phyloP scores from a whole-genome alignment of 1,140 invertebrate species.

The Drosophila pandora region DNA sequence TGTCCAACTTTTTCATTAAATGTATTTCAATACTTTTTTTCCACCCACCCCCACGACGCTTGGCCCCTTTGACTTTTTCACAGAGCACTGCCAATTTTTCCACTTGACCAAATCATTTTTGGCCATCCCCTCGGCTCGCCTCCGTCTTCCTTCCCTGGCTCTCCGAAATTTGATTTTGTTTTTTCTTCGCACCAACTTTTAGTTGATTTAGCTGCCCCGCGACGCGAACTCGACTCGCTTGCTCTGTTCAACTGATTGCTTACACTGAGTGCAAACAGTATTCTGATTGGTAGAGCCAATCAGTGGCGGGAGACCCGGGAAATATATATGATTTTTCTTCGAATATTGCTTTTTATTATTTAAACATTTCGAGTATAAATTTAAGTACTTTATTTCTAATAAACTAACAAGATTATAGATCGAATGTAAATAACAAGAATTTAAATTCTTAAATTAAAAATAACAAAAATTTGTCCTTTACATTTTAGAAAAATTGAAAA shows the following conservation, averaged over 20 bases:
- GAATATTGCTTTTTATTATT: not conserved
- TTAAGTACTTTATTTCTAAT: too few relatives aligned
- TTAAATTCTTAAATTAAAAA: too few relatives aligned
- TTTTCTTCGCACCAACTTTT: conserved; percentile 81
- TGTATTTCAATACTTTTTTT: conserved; percentile 78
- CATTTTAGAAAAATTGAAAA: too few relatives aligned
- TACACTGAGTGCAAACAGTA: conserved; percentile 50
- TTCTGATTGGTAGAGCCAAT: conserved; percentile 43
- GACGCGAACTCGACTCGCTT: conserved; percentile 58
- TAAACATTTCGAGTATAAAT: not conserved
- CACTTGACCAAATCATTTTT: conserved; percentile 82
- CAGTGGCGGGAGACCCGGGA: conserved; percentile 22
- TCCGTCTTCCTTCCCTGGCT: conserved; percentile 6
- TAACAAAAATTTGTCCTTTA: too few relatives aligned
- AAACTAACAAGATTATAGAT: too few relatives aligned
- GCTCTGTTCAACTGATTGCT: conserved; percentile 70
- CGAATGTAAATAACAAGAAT: too few relatives aligned
- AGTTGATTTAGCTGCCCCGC: conserved; percentile 75
- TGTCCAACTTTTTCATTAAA: conserved; percentile 79
- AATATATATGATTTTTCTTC: not conserved
- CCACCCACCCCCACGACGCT: not conserved
- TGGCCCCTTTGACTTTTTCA: conserved; percentile 2
- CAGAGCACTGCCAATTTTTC: conserved; percentile 71
- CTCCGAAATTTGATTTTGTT: conserved; percentile 73
- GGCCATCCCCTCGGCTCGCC: conserved; percentile 8